Percentiles rank a stretch among this genome's conserved stretches.
phyloP scores from a whole-genome alignment of 2,113 vertebrate genomes.

The Callipepla californica region DNA sequence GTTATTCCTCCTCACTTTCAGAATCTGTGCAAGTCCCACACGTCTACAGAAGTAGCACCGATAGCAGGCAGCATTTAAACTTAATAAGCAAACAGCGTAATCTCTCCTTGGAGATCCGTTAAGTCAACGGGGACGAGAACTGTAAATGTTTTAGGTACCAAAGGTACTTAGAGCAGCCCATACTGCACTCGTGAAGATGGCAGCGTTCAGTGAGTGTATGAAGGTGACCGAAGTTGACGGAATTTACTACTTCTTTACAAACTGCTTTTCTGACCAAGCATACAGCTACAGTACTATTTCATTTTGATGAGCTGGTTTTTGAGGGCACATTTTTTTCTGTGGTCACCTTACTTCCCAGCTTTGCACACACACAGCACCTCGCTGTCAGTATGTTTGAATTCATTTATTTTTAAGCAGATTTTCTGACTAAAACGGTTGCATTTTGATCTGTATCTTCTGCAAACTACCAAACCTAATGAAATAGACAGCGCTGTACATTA shows the following conservation, averaged over 20 bases:
- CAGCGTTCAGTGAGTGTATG: not conserved
- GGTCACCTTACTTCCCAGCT: not conserved
- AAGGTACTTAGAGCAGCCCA: rapidly evolving
- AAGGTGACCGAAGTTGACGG: not conserved
- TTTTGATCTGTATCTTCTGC: not conserved
- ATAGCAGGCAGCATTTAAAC: too few relatives aligned
- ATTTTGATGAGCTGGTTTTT: not conserved
- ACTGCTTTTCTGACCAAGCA: not conserved
- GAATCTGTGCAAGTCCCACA: too few relatives aligned
- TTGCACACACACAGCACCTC: not conserved
- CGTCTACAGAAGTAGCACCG: rapidly evolving
- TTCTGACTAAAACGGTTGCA: not conserved
- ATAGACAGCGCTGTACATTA: not conserved
- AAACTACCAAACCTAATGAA: not conserved
- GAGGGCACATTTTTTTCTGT: not conserved
- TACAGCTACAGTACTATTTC: rapidly evolving
- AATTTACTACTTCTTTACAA: not conserved
- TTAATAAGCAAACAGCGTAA: not conserved
- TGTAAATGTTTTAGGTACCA: not conserved
- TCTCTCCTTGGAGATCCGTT: not conserved
- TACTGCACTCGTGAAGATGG: not conserved
- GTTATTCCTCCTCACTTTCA: not conserved
- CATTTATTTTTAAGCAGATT: not conserved
- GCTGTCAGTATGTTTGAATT: not conserved
- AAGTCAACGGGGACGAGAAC: not conserved